phyloP scores from a whole-genome alignment of 2,797 vertebrate genomes.

The Pseudochromis fuscus region DNA sequence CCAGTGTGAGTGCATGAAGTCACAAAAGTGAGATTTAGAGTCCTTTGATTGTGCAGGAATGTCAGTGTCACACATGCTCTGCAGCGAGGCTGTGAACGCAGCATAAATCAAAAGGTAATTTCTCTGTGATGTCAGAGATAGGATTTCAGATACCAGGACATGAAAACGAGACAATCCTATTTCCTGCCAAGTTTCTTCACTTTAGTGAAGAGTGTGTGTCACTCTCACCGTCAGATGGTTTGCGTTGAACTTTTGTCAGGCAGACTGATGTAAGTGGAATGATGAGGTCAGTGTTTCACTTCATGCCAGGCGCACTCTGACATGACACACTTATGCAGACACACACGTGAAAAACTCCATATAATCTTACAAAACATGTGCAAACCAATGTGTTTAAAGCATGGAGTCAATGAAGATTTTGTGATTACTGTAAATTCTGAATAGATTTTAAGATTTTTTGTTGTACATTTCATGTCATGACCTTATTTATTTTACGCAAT shows the following conservation, averaged over 20 bases:
- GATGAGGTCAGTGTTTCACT: slow-evolving; percentile 72
- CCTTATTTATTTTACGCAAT: too few relatives aligned
- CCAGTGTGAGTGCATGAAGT: slow-evolving; percentile 18
- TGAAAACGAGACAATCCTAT: slow-evolving; percentile 42
- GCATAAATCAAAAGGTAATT: slow-evolving; percentile 60
- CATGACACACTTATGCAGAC: slow-evolving; percentile 26
- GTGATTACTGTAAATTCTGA: too few relatives aligned
- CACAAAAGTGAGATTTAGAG: slow-evolving; percentile 20
- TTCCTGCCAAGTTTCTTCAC: slow-evolving; percentile 55
- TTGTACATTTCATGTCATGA: not conserved
- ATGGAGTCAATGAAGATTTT: too few relatives aligned
- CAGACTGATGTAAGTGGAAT: slow-evolving; percentile 65
- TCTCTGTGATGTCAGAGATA: slow-evolving; percentile 63
- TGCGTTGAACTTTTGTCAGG: slow-evolving; percentile 59
- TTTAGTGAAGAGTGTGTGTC: slow-evolving; percentile 24
- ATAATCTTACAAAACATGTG: too few relatives aligned
- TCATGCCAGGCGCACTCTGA: slow-evolving; percentile 49
- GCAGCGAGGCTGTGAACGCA: slow-evolving; percentile 52
- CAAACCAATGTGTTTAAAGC: too few relatives aligned
- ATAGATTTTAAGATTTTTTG: not conserved
- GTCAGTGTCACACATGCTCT: slow-evolving; percentile 33
- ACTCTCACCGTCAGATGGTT: slow-evolving; percentile 60
- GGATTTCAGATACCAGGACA: slow-evolving; percentile 55
- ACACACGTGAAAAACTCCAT: not conserved
- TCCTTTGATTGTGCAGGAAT: slow-evolving; percentile 36